phyloP scores from a whole-genome alignment of 2,888 invertebrate genomes.

The Polyploca ridens region DNA sequence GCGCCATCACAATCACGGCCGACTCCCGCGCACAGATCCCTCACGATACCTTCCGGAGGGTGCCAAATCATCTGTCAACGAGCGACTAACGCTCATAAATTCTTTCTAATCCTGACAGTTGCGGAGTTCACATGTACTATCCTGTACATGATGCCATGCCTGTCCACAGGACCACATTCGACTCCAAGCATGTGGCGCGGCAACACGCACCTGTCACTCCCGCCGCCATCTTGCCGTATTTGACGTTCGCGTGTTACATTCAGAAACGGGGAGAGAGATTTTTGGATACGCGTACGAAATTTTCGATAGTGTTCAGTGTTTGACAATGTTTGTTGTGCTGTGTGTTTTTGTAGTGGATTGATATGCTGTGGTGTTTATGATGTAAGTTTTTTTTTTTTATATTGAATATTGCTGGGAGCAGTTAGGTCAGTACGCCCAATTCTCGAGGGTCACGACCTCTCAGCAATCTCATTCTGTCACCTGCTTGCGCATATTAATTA shows the following conservation, averaged over 20 bases:
- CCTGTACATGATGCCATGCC: conserved; percentile 55
- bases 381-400: conserved; percentile 8
- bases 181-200: conserved; percentile 65
- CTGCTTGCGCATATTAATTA: no score
- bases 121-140: conserved; percentile 68
- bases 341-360: conserved; percentile 33
- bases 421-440: no score
- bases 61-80: conserved; percentile 42
- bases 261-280: conserved; percentile 20
- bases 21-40: conserved; percentile 52
- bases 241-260: conserved; percentile 40
- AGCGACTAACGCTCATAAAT: conserved; percentile 70
- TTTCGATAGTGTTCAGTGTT: conserved; percentile 30
- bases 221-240: conserved; percentile 53
- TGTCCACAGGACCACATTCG: conserved; percentile 55
- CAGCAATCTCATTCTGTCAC: no score
- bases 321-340: conserved; percentile 41
- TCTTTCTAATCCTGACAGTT: conserved; percentile 80
- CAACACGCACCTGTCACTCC: conserved; percentile 58
- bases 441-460: no score
- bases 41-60: conserved; percentile 69
- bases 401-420: background rate
- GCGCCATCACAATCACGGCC: conserved; percentile 5
- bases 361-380: conserved; percentile 48
- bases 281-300: conserved; percentile 33